These are phyloP conservation scores for Scortum barcoo DNA, from an alignment of 2,113 vertebrate species.

Conservation along the genomic window DNA sequence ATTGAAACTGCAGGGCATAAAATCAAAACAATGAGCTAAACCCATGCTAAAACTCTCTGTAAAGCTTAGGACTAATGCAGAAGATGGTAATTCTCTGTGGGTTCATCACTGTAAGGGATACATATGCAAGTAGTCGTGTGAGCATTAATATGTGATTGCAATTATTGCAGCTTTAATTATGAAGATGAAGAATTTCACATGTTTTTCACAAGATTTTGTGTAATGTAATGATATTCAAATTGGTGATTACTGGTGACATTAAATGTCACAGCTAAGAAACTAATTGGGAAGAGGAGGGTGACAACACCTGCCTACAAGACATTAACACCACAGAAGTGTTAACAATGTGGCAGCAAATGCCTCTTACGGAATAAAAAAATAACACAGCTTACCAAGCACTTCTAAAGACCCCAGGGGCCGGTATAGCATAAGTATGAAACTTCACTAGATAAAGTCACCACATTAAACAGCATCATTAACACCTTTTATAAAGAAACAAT, in stretches of 20 bases:
- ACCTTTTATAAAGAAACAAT: constrained; percentile 48
- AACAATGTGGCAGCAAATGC: constrained; percentile 8
- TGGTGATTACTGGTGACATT: constrained; percentile 8
- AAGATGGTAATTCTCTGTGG: neutral
- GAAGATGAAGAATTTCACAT: neutral
- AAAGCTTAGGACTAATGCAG: neutral
- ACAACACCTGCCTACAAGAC: constrained; percentile 21
- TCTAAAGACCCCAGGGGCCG: neutral
- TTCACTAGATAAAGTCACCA: constrained; percentile 38
- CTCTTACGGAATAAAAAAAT: neutral
- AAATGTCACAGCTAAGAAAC: constrained; percentile 20
- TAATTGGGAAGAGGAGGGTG: constrained; percentile 30
- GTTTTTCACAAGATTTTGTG: neutral
- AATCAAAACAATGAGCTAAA: constrained; percentile 9
- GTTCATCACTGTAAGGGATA: neutral
- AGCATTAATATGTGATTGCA: neutral
- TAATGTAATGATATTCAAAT: neutral
- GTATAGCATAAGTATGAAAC: constrained; percentile 14
- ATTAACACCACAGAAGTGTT: constrained; percentile 27
- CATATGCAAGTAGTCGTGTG: neutral
- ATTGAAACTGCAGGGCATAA: neutral
- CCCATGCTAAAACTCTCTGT: neutral
- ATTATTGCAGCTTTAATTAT: constrained; percentile 6
- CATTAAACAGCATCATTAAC: constrained; percentile 66
- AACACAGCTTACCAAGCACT: constrained; percentile 23